These are phyloP conservation scores for Balaenoptera acutorostrata DNA, from an alignment of 2,113 vertebrate genomes.

Conservation along the genomic window DNA sequence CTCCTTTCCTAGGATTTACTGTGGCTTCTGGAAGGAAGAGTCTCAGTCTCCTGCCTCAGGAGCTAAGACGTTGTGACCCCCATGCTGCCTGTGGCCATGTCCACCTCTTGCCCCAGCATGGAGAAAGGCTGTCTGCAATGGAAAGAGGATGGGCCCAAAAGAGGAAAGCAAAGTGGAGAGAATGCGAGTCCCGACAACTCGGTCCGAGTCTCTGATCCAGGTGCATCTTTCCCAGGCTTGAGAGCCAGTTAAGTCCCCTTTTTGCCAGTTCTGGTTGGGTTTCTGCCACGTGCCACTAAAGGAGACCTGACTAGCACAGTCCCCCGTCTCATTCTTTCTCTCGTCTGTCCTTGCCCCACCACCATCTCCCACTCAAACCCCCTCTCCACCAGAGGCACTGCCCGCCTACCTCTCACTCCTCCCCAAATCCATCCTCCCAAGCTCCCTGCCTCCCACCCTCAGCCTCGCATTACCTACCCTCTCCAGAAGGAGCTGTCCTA, in stretches of 20 bases:
- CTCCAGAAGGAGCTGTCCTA: not conserved
- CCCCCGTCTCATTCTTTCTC: not conserved
- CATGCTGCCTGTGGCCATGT: not conserved
- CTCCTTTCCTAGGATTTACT: not conserved
- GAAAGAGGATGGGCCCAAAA: not conserved
- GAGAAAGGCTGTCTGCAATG: not conserved
- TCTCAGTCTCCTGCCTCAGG: not conserved
- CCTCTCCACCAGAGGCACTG: too few species aligned
- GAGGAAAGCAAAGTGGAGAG: not conserved
- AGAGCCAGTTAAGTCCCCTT: not conserved
- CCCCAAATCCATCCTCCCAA: not conserved
- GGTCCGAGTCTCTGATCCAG: not conserved
- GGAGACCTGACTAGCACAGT: not conserved
- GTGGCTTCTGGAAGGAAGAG: not conserved
- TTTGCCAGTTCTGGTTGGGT: not conserved
- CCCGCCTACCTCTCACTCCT: too few species aligned
- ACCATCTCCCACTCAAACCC: not conserved
- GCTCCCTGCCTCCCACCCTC: not conserved
- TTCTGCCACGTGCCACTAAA: not conserved
- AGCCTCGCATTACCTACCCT: not conserved
- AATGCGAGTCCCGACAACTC: rapidly evolving
- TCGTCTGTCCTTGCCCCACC: not conserved
- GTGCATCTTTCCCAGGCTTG: too few species aligned
- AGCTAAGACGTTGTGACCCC: not conserved
- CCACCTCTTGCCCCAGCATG: not conserved